Conservation (phyloP, 37 sponge, comb jelly and placozoan genomes). For the Petrosia ficiformis region DNA sequence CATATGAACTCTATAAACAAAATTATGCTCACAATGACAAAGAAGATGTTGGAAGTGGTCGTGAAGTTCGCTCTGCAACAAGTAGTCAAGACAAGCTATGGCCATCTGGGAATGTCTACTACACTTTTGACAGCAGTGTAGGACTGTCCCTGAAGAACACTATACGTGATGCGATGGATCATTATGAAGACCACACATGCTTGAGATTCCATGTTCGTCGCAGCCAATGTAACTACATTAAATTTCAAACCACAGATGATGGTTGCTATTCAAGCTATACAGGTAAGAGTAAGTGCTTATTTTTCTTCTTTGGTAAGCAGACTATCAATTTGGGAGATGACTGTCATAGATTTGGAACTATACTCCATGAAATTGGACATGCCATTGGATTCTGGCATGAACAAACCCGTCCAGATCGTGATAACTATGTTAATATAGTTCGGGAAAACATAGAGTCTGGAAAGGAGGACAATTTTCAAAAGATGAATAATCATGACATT, state of each 20-base stretch:
- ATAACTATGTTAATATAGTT: slow-evolving; percentile 10
- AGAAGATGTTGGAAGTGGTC: too few relatives aligned
- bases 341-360: slow-evolving; percentile 10
- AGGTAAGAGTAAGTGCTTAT: neutral
- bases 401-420: slow-evolving; percentile 26
- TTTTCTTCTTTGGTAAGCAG: neutral
- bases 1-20: too few relatives aligned
- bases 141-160: neutral
- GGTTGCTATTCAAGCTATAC: too few relatives aligned
- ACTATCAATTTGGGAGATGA: neutral
- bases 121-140: slow-evolving; percentile 1
- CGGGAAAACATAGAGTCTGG: neutral
- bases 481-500: neutral
- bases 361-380: slow-evolving; percentile 33
- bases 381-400: slow-evolving; percentile 40
- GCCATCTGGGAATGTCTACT: neutral
- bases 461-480: neutral
- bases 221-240: neutral
- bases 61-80: too few relatives aligned
- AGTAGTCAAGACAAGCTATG: slow-evolving; percentile 2
- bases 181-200: slow-evolving; percentile 3
- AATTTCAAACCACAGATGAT: neutral
- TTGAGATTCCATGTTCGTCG: neutral
- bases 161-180: slow-evolving; percentile 8
- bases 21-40: too few relatives aligned